Base-by-base conservation (phyloP, 2,113 vertebrate species). In the Stigmatopora nigra region DNA sequence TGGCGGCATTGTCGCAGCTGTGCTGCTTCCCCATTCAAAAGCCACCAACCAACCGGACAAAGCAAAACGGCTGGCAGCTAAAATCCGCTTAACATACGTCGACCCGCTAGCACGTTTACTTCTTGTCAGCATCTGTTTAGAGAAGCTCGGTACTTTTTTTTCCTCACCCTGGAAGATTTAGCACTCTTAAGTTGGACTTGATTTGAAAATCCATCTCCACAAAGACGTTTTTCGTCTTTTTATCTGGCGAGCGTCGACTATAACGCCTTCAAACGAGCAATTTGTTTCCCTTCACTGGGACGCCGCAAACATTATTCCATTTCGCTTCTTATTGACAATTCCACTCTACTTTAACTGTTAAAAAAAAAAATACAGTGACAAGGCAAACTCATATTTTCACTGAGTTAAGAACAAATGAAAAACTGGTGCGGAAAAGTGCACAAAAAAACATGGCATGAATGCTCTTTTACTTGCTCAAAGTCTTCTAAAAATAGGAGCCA, bases 1-100 rank as follows among this genome's bases (percentile, higher is more conserved):
- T 75, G 73, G 71, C 63, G 61, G 58, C 38, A 25, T 48, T 69
- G 73, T 69, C 61, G 73, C 63, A 73, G 65, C 36, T 35, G 62
- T 58, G 44, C 38, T 66, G 68, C 70, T 17, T n/a, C n/a, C 58
- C 53, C 61, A 65, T 31, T 2, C 68, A 70, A 46, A 63, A 0
- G 62, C 49, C 53, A 25, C 25, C 22, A 63, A 0, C 60, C 49
- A 53, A 25, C 25, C 22, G 53, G 22, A 56, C 53, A 31, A 56
- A 56, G 7, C 22, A 25, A 56, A 56, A 56, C 15, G 53, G 14
- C 53, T 22, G 3, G 22, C 3, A 46, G 22, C 13, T 41, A 10
- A 41, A 41, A 41, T 41, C 38, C 38, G 38, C 6, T 7, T 41
- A 8, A 7, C 5, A 13, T 56, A 25, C 25, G 22, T 22, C 53